Percentiles rank a stretch among this genome's conserved stretches.
Conservation (phyloP, 2,797 vertebrate genomes). For the Chiroxiphia lanceolata region DNA sequence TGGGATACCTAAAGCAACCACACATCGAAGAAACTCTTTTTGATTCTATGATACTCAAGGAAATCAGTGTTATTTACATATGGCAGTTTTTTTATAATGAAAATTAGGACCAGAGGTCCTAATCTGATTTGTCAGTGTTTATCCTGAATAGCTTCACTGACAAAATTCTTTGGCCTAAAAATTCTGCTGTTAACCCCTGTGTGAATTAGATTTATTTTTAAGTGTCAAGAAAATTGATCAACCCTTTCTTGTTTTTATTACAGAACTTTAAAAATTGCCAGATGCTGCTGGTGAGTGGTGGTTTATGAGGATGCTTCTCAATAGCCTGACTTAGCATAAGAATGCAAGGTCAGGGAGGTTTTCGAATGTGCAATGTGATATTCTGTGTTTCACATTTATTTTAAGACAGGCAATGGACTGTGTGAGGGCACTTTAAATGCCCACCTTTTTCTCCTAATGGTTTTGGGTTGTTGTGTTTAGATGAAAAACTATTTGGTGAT, state of each 20-base stretch:
- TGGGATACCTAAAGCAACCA: background rate
- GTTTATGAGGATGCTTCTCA: background rate
- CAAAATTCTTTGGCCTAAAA: background rate
- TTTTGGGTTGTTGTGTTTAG: background rate
- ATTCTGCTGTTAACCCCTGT: background rate
- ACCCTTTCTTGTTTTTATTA: background rate
- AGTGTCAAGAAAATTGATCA: conserved; percentile 13
- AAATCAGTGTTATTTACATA: background rate
- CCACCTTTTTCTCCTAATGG: background rate
- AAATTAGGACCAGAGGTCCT: background rate
- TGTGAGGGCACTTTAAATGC: background rate
- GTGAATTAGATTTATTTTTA: background rate
- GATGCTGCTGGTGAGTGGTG: background rate
- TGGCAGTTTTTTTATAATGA: background rate
- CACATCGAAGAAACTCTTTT: background rate
- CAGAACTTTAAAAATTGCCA: background rate
- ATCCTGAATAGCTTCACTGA: background rate
- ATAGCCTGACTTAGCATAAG: background rate
- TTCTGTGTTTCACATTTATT: background rate
- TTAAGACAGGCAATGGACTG: background rate
- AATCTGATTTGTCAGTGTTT: background rate
- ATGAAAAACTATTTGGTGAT: background rate
- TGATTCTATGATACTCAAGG: background rate
- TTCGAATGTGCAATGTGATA: background rate
- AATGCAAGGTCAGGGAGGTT: background rate